Evolutionary conservation across 1,140 invertebrate species (phyloP).

Genomic region (Diabrotica undecimpunctata): DNA sequence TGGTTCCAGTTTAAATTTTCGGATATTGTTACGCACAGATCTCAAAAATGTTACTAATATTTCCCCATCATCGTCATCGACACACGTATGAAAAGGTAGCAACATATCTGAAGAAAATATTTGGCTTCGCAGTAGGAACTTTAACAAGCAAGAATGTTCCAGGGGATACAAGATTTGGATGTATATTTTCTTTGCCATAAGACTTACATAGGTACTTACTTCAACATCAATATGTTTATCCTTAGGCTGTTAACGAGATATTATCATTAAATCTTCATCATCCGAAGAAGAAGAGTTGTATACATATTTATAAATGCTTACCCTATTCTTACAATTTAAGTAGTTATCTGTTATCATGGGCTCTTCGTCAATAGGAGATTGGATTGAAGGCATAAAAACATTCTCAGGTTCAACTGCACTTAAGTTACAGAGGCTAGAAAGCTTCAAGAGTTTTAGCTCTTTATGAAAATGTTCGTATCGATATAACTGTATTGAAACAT

Average conservation of each 20-base stretch:
- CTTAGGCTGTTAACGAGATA: constrained; percentile 30
- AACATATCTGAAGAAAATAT: constrained; percentile 24
- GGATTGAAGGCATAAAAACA: background rate
- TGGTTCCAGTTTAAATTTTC: constrained; percentile 9
- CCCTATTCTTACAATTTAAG: background rate
- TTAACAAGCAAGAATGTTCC: constrained; percentile 15
- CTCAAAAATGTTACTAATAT: constrained; percentile 27
- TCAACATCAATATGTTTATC: constrained; percentile 20
- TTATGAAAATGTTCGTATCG: constrained; percentile 31
- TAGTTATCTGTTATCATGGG: too few species aligned
- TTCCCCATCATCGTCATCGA: constrained; percentile 28
- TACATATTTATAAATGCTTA: constrained; percentile 23
- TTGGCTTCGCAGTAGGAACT: constrained; percentile 16
- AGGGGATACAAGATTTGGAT: constrained; percentile 18
- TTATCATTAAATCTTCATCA: constrained; percentile 32
- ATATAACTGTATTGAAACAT: constrained; percentile 31
- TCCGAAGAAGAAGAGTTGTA: constrained; percentile 29
- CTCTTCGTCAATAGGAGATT: background rate
- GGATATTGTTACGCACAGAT: background rate
- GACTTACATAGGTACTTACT: constrained; percentile 28
- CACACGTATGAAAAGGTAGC: constrained; percentile 21
- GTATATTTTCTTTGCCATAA: constrained; percentile 32
- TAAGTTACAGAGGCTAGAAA: constrained; percentile 20
- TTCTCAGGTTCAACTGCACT: background rate
- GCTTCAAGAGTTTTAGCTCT: constrained; percentile 27